Evolutionary conservation across 2,113 vertebrate species (phyloP).

Genomic region (Brevimyrus niger): DNA sequence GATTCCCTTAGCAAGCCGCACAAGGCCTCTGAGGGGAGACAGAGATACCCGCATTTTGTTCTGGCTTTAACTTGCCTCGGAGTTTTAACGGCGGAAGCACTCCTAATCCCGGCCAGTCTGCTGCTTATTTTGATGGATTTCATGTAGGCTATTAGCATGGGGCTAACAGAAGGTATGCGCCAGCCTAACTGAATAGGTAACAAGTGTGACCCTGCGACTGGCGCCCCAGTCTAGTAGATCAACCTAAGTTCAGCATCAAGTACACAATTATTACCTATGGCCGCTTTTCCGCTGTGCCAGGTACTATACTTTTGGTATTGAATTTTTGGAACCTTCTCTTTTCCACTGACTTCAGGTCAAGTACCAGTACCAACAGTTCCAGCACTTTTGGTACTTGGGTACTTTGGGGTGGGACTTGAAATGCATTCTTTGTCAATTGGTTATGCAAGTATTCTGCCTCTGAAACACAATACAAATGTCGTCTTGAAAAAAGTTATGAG

Average conservation of each 20-base stretch:
- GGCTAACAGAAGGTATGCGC: background rate
- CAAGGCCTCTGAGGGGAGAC: background rate
- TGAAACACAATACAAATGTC: background rate
- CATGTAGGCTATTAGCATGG: slow-evolving; percentile 25
- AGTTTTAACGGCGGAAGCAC: slow-evolving; percentile 34
- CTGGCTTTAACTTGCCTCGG: slow-evolving; percentile 24
- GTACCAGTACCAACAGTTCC: background rate
- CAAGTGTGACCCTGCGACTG: background rate
- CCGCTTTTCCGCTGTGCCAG: background rate
- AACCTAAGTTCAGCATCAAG: background rate
- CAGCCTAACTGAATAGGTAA: background rate
- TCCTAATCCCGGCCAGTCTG: slow-evolving; percentile 16
- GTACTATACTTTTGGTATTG: background rate
- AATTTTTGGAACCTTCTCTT: background rate
- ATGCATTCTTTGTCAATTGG: background rate
- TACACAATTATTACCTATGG: background rate
- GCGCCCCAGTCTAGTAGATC: background rate
- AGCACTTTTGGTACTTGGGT: background rate
- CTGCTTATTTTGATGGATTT: slow-evolving; percentile 17
- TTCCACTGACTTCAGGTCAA: background rate
- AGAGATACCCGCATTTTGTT: slow-evolving; percentile 17
- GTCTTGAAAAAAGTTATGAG: background rate
- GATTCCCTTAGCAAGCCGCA: background rate
- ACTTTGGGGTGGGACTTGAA: background rate
- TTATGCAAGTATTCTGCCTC: background rate